Evolutionary conservation across 2,797 vertebrate species (phyloP), one percentile per base, ranked within the genome.

Genomic region (Siniperca scherzeri): DNA sequence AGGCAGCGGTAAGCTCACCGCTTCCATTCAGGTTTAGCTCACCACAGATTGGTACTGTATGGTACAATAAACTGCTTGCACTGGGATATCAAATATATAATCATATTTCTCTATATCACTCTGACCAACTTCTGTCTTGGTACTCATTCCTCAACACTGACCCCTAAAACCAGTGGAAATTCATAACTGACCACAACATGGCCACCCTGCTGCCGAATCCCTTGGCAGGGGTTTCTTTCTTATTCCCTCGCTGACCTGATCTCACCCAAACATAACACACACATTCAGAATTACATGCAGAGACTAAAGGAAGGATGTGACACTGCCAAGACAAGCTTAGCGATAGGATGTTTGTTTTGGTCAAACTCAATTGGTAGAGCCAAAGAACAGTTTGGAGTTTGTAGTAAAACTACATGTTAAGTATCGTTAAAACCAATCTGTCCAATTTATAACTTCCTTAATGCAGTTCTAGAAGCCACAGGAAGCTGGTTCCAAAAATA

Each of bases 61-160:
- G 74, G 38, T 80, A 36, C 71, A 81, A 71, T 73, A 76, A 71
- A 76, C 55, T 48, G 25, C 52, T 36, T 22, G 19, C 44, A 61
- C 14, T 17, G 4, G 27, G 21, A 60, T 42, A 60, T 77, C 48
- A 77, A 69, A 44, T 27, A 64, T 7, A 36, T 22, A 30, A 75
- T 69, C 25, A 46, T 53, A 64, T 80, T 83, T 74, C 44, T 72
- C 55, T 42, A 7, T 64, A 5, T 82, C 66, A 53, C 64, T 77
- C 42, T 50, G 27, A 16, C 21, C 36, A 16, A 46, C 11, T 27
- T 42, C 53, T 50, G 59, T 57, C 55, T 40, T 52, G 30, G 42
- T 52, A 27, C 44, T 71, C 75, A 82, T 84, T 74, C 61, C 65
- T 72, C 62, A 68, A 77, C 64, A 64, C 19, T 59, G 67, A 79